Conservation (phyloP, 1,140 invertebrate genomes). For the Calliopsis andreniformis region DNA sequence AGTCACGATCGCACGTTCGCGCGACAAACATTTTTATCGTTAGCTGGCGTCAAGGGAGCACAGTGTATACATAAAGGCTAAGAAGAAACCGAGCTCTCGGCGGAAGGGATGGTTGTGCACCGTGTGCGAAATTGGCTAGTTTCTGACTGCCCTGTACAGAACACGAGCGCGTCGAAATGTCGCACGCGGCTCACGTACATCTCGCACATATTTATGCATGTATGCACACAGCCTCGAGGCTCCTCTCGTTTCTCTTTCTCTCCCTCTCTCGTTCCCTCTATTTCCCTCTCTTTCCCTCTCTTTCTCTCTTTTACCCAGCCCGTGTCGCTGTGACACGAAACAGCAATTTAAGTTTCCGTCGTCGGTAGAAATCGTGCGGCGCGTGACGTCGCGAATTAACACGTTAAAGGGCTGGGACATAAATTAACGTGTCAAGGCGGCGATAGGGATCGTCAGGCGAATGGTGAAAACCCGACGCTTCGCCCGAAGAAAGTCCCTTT, state of each 20-base stretch:
- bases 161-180: conserved; percentile 30
- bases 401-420: conserved; percentile 64
- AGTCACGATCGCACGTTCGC: not conserved
- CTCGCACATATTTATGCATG: conserved; percentile 42
- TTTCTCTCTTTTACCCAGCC: not conserved
- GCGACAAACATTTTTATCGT: conserved; percentile 12
- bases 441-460: conserved; percentile 51
- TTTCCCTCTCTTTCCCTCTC: not conserved
- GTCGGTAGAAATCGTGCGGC: conserved; percentile 60
- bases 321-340: conserved; percentile 68
- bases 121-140: conserved; percentile 38
- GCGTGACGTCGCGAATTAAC: conserved; percentile 76
- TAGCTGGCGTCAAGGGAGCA: not conserved
- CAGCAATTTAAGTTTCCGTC: conserved; percentile 77
- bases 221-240: conserved; percentile 27
- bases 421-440: conserved; percentile 71
- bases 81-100: conserved; percentile 23
- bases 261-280: not conserved
- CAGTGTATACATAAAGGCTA: not conserved
- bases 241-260: not conserved
- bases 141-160: not conserved
- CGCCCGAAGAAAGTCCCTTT: conserved; percentile 38
- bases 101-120: conserved; percentile 20
- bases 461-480: conserved; percentile 26
- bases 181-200: conserved; percentile 28